phyloP scores from a whole-genome alignment of 2,888 invertebrate genomes.

The Nemurella pictetii region DNA sequence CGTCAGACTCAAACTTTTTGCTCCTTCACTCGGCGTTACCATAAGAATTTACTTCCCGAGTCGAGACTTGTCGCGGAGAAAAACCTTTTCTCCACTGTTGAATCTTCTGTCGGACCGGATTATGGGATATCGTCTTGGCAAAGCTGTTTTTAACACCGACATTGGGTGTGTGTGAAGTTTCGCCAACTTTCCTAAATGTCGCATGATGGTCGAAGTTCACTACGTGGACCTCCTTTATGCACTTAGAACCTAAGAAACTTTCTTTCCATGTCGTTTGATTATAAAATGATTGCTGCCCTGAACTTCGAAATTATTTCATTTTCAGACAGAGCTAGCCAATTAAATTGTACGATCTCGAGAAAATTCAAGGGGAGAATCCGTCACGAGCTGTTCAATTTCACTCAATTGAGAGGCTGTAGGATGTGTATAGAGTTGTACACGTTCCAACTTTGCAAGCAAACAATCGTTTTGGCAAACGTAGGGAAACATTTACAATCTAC shows the following conservation, averaged over 20 bases:
- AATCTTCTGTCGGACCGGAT: constrained; percentile 25
- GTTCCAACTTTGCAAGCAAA: too few relatives aligned
- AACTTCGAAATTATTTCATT: background rate
- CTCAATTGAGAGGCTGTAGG: background rate
- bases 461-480: background rate
- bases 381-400: too few relatives aligned
- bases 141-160: constrained; percentile 31
- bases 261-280: constrained; percentile 8
- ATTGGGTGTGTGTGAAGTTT: constrained; percentile 17
- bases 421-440: too few relatives aligned
- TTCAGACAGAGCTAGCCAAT: background rate
- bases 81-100: constrained; percentile 14
- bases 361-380: too few relatives aligned
- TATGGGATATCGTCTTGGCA: constrained; percentile 28
- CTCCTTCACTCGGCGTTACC: constrained; percentile 8
- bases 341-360: background rate
- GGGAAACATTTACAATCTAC: background rate
- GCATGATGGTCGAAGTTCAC: constrained; percentile 14
- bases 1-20: background rate
- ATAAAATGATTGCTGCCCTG: constrained; percentile 1
- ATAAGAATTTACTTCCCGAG: constrained; percentile 26
- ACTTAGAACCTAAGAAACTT: background rate
- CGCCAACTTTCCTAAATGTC: constrained; percentile 28
- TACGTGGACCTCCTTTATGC: constrained; percentile 4
- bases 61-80: constrained; percentile 18